Conservation (phyloP, 2,888 invertebrate species). For the Dorcus parallelipipedus region DNA sequence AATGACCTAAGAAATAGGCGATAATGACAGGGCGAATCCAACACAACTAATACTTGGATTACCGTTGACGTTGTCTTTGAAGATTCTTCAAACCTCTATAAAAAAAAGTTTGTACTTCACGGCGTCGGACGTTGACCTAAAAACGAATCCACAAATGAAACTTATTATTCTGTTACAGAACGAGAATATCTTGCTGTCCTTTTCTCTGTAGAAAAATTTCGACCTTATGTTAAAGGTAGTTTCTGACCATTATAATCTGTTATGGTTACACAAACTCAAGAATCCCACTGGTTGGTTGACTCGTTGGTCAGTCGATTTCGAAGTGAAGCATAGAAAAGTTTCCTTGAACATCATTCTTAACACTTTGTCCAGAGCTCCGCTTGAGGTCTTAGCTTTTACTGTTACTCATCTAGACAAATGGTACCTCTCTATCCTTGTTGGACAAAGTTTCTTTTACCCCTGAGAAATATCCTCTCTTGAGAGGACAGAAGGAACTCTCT, state of each 20-base stretch:
- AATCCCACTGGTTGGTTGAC: too few relatives aligned
- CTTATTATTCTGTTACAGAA: constrained; percentile 30
- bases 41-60: too few relatives aligned
- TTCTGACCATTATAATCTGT: constrained; percentile 28
- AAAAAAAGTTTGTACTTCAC: constrained; percentile 22
- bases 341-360: too few relatives aligned
- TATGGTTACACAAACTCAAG: constrained; percentile 23
- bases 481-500: background rate
- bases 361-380: too few relatives aligned
- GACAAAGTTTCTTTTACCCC: background rate
- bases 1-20: too few relatives aligned
- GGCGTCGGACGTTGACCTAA: too few relatives aligned
- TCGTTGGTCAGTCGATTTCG: too few relatives aligned
- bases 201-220: constrained; percentile 30
- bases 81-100: too few relatives aligned
- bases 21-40: too few relatives aligned
- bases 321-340: too few relatives aligned
- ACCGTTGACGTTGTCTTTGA: too few relatives aligned
- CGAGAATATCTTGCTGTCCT: constrained; percentile 3
- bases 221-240: constrained; percentile 24
- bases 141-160: constrained; percentile 19
- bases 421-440: background rate
- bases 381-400: too few relatives aligned
- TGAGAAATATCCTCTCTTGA: background rate
- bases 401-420: background rate